A percentile compares a stretch with the other conserved stretches of the same genome.
Conservation (phyloP, 2,113 vertebrate genomes). For the Ceyx melanurus region DNA sequence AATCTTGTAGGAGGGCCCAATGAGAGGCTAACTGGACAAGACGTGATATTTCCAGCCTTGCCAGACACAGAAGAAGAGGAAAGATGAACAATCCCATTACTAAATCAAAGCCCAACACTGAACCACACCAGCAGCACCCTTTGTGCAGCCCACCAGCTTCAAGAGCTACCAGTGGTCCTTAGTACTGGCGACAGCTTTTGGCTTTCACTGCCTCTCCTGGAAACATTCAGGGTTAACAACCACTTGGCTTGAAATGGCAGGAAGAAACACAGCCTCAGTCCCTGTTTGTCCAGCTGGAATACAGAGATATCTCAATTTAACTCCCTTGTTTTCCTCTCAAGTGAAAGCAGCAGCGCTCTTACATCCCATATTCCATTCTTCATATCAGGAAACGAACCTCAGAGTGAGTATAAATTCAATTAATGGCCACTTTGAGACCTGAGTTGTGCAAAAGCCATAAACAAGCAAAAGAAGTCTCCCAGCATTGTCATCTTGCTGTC, state of each 20-base stretch:
- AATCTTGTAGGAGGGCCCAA: not conserved
- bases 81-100: not conserved
- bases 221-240: not conserved
- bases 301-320: not conserved
- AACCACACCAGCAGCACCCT: not conserved
- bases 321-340: not conserved
- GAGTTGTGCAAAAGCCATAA: not conserved
- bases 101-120: fast-evolving
- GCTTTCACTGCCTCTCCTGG: not conserved
- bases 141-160: not conserved
- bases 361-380: not conserved
- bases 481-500: not conserved
- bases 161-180: not conserved
- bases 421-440: not conserved
- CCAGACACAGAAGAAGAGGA: not conserved
- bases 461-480: not conserved
- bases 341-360: not conserved
- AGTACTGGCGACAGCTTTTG: not conserved
- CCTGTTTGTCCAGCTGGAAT: not conserved
- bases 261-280: not conserved
- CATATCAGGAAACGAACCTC: not conserved
- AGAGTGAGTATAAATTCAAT: not conserved
- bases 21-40: not conserved
- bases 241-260: not conserved
- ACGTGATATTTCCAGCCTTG: not conserved